These are phyloP conservation scores for Prinia subflava DNA, from an alignment of 2,113 vertebrate species.

Conservation along the genomic window DNA sequence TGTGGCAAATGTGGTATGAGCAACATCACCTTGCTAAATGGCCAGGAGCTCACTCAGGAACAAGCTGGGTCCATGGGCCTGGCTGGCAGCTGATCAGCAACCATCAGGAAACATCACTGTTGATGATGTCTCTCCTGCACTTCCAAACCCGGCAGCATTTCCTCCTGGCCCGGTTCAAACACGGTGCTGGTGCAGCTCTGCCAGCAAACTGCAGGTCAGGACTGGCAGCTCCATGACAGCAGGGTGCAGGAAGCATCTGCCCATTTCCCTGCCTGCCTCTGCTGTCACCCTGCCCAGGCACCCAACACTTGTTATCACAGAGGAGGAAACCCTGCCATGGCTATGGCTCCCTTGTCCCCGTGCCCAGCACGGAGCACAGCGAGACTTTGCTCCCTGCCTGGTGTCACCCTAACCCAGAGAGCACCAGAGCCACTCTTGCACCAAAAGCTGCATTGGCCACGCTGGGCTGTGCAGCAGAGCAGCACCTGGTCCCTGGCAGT, in stretches of 20 bases:
- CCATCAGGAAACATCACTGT: fast-evolving
- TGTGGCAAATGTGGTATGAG: not conserved
- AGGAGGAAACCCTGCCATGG: not conserved
- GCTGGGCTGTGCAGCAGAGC: not conserved
- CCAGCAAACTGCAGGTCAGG: not conserved
- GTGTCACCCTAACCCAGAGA: not conserved
- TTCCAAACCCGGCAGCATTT: not conserved
- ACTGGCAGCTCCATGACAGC: not conserved
- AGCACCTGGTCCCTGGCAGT: not conserved
- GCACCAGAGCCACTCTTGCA: not conserved
- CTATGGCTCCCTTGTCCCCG: fast-evolving
- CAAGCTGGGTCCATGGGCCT: not conserved
- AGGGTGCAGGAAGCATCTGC: not conserved
- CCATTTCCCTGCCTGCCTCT: not conserved
- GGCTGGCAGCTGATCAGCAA: not conserved
- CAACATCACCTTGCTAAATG: not conserved
- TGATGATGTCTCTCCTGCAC: not conserved
- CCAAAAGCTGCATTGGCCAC: not conserved
- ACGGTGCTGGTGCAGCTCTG: not conserved
- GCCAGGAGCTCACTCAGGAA: not conserved
- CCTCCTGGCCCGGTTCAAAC: not conserved
- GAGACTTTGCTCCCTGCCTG: not conserved
- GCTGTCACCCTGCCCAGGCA: not conserved
- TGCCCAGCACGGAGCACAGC: fast-evolving
- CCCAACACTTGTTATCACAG: fast-evolving